Percentiles rank a stretch among this genome's conserved stretches.
Conservation (phyloP, 2,888 invertebrate genomes). For the Limnephilus rhombicus region DNA sequence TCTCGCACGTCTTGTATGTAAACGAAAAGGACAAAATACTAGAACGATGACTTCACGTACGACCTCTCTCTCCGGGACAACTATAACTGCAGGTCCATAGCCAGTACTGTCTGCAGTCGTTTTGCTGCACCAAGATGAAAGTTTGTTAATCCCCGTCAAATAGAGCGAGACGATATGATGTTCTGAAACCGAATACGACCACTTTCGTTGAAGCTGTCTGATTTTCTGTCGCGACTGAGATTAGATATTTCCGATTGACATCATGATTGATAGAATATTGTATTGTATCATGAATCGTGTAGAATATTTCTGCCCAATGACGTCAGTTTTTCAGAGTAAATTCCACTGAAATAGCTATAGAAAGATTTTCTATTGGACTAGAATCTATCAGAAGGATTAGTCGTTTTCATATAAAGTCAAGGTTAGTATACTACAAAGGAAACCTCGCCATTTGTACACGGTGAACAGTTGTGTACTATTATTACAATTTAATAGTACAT, state of each 20-base stretch:
- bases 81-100: background rate
- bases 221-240: background rate
- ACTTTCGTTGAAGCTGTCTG: slow-evolving; percentile 21
- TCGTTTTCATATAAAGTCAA: background rate
- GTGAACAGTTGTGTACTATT: no score
- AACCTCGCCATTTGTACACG: no score
- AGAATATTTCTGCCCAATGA: background rate
- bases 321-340: background rate
- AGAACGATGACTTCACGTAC: no score
- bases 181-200: slow-evolving; percentile 17
- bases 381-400: background rate
- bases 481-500: no score
- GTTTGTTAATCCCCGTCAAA: slow-evolving; percentile 36
- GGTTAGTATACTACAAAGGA: background rate
- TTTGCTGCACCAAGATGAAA: slow-evolving; percentile 24
- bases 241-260: background rate
- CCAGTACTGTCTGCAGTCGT: background rate
- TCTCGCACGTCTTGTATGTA: no score
- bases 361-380: background rate
- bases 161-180: slow-evolving; percentile 11
- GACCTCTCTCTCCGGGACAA: no score
- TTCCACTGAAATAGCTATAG: no score
- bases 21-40: no score
- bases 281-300: no score
- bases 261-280: background rate